phyloP scores from a whole-genome alignment of 2,797 vertebrate species.

The Ibycter americanus region DNA sequence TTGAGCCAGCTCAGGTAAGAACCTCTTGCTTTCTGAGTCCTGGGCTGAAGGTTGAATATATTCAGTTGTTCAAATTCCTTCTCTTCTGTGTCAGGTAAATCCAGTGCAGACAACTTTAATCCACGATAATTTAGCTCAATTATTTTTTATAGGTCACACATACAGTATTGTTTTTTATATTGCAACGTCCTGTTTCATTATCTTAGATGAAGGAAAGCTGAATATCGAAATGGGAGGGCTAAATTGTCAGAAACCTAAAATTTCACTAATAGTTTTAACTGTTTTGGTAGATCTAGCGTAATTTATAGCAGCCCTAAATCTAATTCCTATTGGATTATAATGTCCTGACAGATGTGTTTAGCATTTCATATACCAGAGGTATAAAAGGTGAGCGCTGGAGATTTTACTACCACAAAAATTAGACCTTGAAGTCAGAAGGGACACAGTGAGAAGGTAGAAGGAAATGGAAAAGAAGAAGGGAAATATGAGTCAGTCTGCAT shows the following conservation, averaged over 20 bases:
- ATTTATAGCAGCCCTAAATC: not conserved
- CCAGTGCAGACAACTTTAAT: not conserved
- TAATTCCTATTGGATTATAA: not conserved
- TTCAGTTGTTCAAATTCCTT: not conserved
- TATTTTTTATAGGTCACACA: not conserved
- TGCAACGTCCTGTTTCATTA: not conserved
- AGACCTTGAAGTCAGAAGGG: not conserved
- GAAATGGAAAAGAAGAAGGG: not conserved
- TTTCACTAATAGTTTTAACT: not conserved
- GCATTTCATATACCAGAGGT: not conserved
- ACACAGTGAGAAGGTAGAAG: not conserved
- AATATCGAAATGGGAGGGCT: not conserved
- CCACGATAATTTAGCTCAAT: not conserved
- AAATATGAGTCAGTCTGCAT: not conserved
- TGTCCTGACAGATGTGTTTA: not conserved
- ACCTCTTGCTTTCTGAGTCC: not conserved
- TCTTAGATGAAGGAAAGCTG: not conserved
- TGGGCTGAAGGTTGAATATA: not conserved
- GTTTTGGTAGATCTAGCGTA: not conserved
- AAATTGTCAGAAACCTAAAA: not conserved
- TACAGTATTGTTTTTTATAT: accelerated
- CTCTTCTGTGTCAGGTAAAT: not conserved
- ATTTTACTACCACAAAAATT: not conserved
- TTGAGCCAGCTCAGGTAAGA: not conserved
- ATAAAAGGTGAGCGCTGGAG: not conserved